Base-by-base conservation (phyloP, 2,113 vertebrate genomes). In the Dromiciops gliroides region DNA sequence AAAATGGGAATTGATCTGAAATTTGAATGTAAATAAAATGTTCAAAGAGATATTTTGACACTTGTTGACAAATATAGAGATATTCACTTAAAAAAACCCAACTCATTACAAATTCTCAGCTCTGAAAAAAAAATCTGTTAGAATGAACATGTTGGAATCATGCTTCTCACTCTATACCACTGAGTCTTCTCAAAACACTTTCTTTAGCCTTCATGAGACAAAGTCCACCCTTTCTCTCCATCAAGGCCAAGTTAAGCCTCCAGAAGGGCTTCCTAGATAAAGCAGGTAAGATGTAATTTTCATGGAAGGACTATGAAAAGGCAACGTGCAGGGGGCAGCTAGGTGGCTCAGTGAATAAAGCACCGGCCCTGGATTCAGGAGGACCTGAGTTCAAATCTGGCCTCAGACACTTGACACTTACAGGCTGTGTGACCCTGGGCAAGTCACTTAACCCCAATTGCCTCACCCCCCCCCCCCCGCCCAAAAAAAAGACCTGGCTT, bases 21-120 rank as follows among this genome's bases (percentile, higher is more conserved):
- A 94, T 94, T 89, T 96, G 75, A 97, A 92, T 88, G 26, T 22
- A 95, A 83, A 95, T 92, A 93, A 95, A 93, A 95, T 89, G 2
- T 37, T 90, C 37, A 83, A 90, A 91, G 88, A 67, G 51, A 95
- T 28, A 56, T 48, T 97, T 95, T 88, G 50, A 83, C 22, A 52
- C 94, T 47, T 49, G 51, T 50, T 96, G 92, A 93, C 49, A 90
- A 60, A 0, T 1, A 90, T 94, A 47, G 51, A 24, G 7, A 52
- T 83, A 90, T 8, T 92, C 60, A 89, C 37, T n/a, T 91, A 48
- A 89, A 60, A 92, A 91, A 31, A 44, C n/a, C n/a, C 60, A 75
- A 75, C 3, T 2, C 89, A 88, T 0, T 48, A 12, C 47, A 44
- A 48, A 89, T 22, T 92, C 50, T 95, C 56, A 94, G 49, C 50